A percentile compares a stretch with the other conserved stretches of the same genome.
Conservation (phyloP, 2,888 invertebrate species). For the Zele albiditarsus region DNA sequence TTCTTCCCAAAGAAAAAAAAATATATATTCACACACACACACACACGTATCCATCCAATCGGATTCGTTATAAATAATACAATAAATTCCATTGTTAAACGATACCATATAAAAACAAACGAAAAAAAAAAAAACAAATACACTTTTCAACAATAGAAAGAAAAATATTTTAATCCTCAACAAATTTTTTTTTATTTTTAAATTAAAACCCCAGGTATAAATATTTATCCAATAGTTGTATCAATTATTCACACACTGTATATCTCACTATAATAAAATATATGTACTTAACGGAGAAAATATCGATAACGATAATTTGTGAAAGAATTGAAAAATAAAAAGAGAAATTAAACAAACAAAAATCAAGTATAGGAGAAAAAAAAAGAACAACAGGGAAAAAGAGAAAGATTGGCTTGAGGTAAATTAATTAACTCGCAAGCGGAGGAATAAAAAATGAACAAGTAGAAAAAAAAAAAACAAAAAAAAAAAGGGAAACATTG, state of each 20-base stretch:
- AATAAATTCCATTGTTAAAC: not conserved
- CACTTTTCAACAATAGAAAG: not conserved
- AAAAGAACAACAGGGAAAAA: not conserved
- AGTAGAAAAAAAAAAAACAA: not conserved
- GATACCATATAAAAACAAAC: not conserved
- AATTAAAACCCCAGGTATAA: no score
- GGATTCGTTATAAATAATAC: not conserved
- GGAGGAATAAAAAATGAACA: not conserved
- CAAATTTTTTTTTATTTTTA: no score
- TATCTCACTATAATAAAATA: slow-evolving; percentile 4
- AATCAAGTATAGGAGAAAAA: not conserved
- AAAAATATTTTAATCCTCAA: not conserved
- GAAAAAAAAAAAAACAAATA: not conserved
- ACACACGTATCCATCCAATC: not conserved
- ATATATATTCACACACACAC: not conserved
- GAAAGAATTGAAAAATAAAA: not conserved
- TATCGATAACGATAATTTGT: not conserved
- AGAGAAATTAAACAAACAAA: not conserved
- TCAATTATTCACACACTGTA: not conserved
- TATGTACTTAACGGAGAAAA: slow-evolving; percentile 3
- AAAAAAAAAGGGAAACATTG: not conserved
- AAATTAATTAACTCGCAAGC: slow-evolving; percentile 9
- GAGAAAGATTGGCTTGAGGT: not conserved
- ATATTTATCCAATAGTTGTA: not conserved
- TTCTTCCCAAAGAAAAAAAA: slow-evolving; percentile 26